Percentiles rank a stretch among this genome's conserved stretches.
Conservation (phyloP, 2,888 invertebrate genomes). For the Oithona nana region DNA sequence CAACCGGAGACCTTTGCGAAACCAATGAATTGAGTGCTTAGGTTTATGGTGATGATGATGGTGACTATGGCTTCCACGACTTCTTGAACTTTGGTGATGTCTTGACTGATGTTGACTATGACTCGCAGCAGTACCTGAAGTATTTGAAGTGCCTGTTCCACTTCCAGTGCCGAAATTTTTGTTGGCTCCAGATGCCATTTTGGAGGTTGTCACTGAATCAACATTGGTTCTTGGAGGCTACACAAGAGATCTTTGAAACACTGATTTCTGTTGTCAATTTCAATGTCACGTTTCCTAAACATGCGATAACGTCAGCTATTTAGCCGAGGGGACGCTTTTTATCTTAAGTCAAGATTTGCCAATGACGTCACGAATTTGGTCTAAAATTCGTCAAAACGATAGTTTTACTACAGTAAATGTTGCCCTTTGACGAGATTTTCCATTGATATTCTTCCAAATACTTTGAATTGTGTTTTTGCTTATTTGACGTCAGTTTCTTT, state of each 20-base stretch:
- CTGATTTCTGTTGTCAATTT: neutral
- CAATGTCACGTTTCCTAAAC: neutral
- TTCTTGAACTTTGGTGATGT: neutral
- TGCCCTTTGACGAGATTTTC: too few relatives aligned
- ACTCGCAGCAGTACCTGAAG: too few relatives aligned
- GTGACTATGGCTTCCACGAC: neutral
- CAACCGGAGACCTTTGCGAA: constrained; percentile 61
- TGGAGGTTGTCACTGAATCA: neutral
- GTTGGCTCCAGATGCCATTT: neutral
- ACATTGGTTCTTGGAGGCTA: neutral
- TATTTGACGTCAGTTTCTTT: too few relatives aligned
- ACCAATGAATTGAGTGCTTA: constrained; percentile 68
- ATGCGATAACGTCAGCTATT: neutral
- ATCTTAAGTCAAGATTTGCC: too few relatives aligned
- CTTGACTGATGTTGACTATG: neutral
- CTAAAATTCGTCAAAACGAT: too few relatives aligned
- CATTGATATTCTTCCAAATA: too few relatives aligned
- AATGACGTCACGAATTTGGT: too few relatives aligned
- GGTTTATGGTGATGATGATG: neutral
- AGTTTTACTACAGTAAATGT: too few relatives aligned
- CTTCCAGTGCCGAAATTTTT: too few relatives aligned
- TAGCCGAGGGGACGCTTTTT: too few relatives aligned
- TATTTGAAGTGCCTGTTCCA: too few relatives aligned
- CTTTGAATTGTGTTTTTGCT: too few relatives aligned
- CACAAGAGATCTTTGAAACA: neutral